Conservation (phyloP, 2,113 vertebrate species). For the Ornithorhynchus anatinus region DNA sequence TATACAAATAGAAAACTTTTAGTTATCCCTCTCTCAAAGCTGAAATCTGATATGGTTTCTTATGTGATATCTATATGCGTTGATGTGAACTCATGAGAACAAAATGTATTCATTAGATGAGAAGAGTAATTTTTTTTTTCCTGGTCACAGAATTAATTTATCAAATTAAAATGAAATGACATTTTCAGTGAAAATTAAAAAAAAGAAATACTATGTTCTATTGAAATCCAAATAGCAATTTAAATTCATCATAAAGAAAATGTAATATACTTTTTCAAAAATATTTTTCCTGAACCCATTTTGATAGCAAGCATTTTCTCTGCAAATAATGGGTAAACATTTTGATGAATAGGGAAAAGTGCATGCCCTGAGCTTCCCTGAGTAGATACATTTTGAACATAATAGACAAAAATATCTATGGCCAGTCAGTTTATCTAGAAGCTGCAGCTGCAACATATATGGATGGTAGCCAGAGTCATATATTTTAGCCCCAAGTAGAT, state of each 20-base stretch:
- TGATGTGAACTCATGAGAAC: not conserved
- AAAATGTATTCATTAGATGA: not conserved
- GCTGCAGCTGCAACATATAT: not conserved
- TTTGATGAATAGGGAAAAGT: not conserved
- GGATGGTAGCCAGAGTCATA: not conserved
- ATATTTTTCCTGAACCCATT: not conserved
- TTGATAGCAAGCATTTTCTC: not conserved
- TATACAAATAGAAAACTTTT: not conserved
- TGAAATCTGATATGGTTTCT: not conserved
- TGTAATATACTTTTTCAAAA: not conserved
- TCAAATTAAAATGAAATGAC: not conserved
- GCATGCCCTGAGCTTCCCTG: rapidly evolving
- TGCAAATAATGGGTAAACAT: not conserved
- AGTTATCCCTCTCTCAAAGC: not conserved
- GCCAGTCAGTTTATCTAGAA: constrained; percentile 18
- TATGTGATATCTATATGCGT: not conserved
- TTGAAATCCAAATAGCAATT: not conserved
- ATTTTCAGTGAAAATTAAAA: not conserved
- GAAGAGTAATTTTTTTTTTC: not conserved
- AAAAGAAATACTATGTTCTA: not conserved
- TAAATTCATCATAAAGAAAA: not conserved
- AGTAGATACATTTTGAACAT: not conserved
- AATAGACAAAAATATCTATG: not conserved
- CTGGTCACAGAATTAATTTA: not conserved
- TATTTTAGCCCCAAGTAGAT: not conserved